phyloP scores from a whole-genome alignment of 2,797 vertebrate species.

The Muraenolepis orangiensis region DNA sequence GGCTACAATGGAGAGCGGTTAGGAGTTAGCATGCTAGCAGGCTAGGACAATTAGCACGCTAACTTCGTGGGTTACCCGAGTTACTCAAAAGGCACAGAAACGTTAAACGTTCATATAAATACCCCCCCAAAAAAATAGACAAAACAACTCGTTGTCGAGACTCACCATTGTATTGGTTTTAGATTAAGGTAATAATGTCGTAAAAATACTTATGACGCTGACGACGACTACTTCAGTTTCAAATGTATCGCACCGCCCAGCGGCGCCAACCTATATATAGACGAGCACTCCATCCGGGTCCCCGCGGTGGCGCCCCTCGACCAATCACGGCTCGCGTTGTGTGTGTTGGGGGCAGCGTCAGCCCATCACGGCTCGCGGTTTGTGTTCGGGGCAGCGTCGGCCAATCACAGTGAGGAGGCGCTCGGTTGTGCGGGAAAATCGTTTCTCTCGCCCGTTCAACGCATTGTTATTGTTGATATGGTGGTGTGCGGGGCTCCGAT shows the following conservation, averaged over 20 bases:
- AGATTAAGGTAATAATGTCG: too few species aligned
- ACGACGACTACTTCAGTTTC: constrained; percentile 32
- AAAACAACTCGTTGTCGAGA: too few species aligned
- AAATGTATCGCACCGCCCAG: constrained; percentile 60
- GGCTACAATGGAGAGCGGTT: too few species aligned
- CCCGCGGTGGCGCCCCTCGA: not conserved
- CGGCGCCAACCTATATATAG: constrained; percentile 32
- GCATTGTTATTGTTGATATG: not conserved
- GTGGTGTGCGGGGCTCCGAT: not conserved
- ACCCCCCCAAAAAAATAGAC: too few species aligned
- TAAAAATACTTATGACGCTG: too few species aligned
- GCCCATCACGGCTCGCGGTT: constrained; percentile 42
- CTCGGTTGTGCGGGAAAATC: constrained; percentile 37
- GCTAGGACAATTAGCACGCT: too few species aligned
- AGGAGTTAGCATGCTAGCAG: too few species aligned
- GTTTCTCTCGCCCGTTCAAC: not conserved
- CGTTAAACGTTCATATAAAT: too few species aligned
- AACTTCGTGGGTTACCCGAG: too few species aligned
- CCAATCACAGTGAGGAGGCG: constrained; percentile 42
- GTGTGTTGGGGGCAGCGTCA: constrained; percentile 21
- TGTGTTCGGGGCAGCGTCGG: constrained; percentile 16
- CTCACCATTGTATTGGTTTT: constrained; percentile 37
- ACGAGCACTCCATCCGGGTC: constrained; percentile 62
- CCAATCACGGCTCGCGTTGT: constrained; percentile 46
- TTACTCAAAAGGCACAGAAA: too few species aligned